These are phyloP conservation scores for Catonia carolina DNA, from an alignment of 2,888 invertebrate genomes.

Conservation along the genomic window DNA sequence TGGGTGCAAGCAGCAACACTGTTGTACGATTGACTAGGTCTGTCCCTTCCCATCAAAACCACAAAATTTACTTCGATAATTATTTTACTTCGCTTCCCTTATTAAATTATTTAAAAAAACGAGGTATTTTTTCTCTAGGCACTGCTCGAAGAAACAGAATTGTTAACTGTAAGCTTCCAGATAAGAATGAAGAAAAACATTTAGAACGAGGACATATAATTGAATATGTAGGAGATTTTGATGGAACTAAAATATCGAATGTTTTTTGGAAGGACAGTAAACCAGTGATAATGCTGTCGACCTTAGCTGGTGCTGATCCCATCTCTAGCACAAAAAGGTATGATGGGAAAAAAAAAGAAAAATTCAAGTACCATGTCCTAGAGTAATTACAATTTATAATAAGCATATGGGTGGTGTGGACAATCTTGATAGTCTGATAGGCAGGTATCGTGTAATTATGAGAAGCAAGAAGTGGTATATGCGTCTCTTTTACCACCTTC, in stretches of 20 bases:
- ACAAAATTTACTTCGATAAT: slow-evolving; percentile 28
- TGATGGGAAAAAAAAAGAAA: slow-evolving; percentile 38
- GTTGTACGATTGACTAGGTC: slow-evolving; percentile 22
- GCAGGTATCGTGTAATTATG: slow-evolving; percentile 26
- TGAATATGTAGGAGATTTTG: slow-evolving; percentile 13
- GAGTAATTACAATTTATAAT: slow-evolving; percentile 39
- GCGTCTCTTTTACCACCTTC: slow-evolving; percentile 39
- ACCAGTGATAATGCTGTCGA: slow-evolving; percentile 36
- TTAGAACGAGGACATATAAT: slow-evolving; percentile 8
- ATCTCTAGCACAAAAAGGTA: slow-evolving; percentile 37
- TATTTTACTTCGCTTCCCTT: slow-evolving; percentile 25
- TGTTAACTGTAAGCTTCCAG: slow-evolving; percentile 12
- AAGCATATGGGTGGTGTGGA: too few species aligned
- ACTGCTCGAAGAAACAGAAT: slow-evolving; percentile 6
- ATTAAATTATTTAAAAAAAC: slow-evolving; percentile 5
- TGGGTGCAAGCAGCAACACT: slow-evolving; percentile 22
- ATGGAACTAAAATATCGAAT: slow-evolving; percentile 10
- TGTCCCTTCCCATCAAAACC: slow-evolving; percentile 18
- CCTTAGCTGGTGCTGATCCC: slow-evolving; percentile 37
- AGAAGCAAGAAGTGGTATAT: slow-evolving; percentile 41
- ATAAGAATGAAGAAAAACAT: slow-evolving; percentile 7
- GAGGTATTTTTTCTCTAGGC: slow-evolving; percentile 7
- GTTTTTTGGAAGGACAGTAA: slow-evolving; percentile 39
- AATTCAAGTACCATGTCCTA: slow-evolving; percentile 39
- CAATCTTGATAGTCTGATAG: slow-evolving; percentile 38